Conservation (phyloP, 2,888 invertebrate species). For the Craniophora ligustri region DNA sequence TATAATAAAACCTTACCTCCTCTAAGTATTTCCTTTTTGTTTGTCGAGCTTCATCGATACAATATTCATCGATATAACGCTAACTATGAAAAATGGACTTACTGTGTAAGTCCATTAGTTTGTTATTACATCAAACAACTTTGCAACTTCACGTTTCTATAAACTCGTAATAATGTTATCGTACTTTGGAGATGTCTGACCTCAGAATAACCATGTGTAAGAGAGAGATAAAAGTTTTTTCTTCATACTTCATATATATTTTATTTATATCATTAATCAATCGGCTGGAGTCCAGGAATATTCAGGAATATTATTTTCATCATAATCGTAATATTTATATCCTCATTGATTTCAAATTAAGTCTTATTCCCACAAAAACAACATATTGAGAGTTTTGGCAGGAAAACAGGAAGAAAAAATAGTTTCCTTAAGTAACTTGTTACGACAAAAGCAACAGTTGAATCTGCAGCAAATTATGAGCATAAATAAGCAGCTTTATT, state of each 20-base stretch:
- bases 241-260: neutral
- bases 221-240: neutral
- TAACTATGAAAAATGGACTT: constrained; percentile 47
- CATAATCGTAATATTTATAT: no score
- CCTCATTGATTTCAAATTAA: no score
- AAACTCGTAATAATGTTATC: constrained; percentile 25
- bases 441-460: neutral
- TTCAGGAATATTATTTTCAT: no score
- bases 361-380: neutral
- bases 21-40: constrained; percentile 5
- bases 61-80: no score
- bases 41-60: constrained; percentile 21
- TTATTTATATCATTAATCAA: no score
- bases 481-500: no score
- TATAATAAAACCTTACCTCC: constrained; percentile 12
- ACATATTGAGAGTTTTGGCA: neutral
- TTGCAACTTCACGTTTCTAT: constrained; percentile 13
- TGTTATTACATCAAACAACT: constrained; percentile 35
- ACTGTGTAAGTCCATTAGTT: constrained; percentile 32
- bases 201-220: neutral
- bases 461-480: no score
- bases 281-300: no score
- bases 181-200: constrained; percentile 14
- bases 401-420: neutral
- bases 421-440: neutral